Evolutionary conservation across 2,888 invertebrate species (phyloP).

Genomic region (Parnassius glacialis): DNA sequence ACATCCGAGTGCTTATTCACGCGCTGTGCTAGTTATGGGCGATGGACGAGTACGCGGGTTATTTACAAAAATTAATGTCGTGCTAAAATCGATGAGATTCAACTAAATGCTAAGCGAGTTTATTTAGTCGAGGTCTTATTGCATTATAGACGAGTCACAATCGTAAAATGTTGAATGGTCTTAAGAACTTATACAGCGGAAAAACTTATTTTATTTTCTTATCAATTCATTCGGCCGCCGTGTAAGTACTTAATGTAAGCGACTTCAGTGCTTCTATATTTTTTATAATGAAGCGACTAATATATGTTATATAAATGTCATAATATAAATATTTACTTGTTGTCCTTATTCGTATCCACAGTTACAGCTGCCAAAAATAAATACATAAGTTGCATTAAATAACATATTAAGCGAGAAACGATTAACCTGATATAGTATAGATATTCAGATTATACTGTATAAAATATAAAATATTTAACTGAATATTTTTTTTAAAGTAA

Average conservation of each 20-base stretch:
- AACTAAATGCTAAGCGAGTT: constrained; percentile 35
- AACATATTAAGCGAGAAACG: constrained; percentile 32
- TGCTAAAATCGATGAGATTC: constrained; percentile 35
- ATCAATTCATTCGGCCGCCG: not conserved
- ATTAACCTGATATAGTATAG: constrained; percentile 15
- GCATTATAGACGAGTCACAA: constrained; percentile 5
- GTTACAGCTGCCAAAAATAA: constrained; percentile 69
- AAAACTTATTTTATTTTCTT: not conserved
- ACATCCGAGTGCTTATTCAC: constrained; percentile 45
- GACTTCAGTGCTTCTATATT: constrained; percentile 33
- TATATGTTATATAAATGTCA: constrained; percentile 55
- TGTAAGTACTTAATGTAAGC: constrained; percentile 38
- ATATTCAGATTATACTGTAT: constrained; percentile 10
- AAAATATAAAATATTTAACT: constrained; percentile 1
- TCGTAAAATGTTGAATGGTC: constrained; percentile 31
- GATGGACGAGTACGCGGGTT: constrained; percentile 43
- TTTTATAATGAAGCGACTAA: constrained; percentile 56
- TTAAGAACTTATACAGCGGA: constrained; percentile 26
- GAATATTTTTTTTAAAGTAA: not conserved
- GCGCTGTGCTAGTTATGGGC: constrained; percentile 47
- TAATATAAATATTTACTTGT: constrained; percentile 66
- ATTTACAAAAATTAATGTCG: constrained; percentile 47
- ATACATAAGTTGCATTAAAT: constrained; percentile 53
- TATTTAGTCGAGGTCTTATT: constrained; percentile 13
- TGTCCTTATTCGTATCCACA: constrained; percentile 67